Conservation (phyloP, 2,113 vertebrate genomes). For the Cyanistes caeruleus region DNA sequence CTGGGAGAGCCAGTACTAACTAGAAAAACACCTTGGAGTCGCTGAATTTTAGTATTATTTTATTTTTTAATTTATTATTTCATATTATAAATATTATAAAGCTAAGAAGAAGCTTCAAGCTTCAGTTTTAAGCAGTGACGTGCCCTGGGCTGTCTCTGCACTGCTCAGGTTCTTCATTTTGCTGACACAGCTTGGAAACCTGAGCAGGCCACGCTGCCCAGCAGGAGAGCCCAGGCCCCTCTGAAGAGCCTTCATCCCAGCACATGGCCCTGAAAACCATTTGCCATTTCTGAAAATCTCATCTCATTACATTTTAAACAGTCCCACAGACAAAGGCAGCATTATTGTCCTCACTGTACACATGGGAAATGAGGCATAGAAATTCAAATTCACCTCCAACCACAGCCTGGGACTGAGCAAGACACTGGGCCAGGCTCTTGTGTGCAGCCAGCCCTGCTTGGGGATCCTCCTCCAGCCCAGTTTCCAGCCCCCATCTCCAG, state of each 20-base stretch:
- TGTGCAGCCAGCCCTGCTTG: neutral
- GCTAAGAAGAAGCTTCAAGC: neutral
- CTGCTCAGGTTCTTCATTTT: neutral
- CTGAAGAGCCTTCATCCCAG: neutral
- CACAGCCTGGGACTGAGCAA: neutral
- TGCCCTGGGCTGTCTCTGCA: neutral
- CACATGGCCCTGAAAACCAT: neutral
- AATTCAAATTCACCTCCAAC: conserved; percentile 34
- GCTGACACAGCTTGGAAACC: neutral
- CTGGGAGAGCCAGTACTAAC: neutral
- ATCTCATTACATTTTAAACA: conserved; percentile 33
- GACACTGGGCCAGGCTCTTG: neutral
- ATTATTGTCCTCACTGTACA: conserved; percentile 2
- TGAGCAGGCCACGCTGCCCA: neutral
- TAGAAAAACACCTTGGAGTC: fast-evolving
- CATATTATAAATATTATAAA: neutral
- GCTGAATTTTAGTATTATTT: neutral
- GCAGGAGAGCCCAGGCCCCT: neutral
- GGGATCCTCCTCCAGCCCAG: neutral
- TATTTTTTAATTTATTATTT: too few species aligned
- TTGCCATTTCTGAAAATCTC: conserved; percentile 30
- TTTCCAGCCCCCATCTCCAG: neutral
- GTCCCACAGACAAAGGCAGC: conserved; percentile 47
- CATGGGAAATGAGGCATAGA: conserved; percentile 41
- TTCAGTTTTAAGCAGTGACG: neutral